A percentile compares a stretch with the other conserved stretches of the same genome.
phyloP scores from a whole-genome alignment of 2,888 invertebrate species.

The Agrochola macilenta region DNA sequence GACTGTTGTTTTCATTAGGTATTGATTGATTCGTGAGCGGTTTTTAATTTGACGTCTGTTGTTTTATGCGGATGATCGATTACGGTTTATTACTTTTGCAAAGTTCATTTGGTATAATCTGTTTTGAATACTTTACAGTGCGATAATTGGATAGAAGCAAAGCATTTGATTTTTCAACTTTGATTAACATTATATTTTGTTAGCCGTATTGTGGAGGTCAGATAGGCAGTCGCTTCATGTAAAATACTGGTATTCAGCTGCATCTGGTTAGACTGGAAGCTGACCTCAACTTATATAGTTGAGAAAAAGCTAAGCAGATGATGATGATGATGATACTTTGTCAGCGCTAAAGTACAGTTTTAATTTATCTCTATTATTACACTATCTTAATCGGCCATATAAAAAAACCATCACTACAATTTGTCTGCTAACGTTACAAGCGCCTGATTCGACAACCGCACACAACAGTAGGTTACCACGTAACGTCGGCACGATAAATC shows the following conservation, averaged over 20 bases:
- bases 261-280: neutral
- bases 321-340: neutral
- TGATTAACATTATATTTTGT: neutral
- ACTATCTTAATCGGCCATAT: neutral
- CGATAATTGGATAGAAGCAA: neutral
- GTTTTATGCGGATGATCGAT: neutral
- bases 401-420: neutral
- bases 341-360: neutral
- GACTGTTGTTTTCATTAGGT: neutral
- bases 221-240: no score
- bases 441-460: slow-evolving; percentile 71
- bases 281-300: neutral
- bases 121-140: neutral
- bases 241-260: neutral
- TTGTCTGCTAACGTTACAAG: slow-evolving; percentile 73
- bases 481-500: slow-evolving; percentile 86
- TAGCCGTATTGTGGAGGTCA: neutral
- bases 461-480: slow-evolving; percentile 75
- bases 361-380: neutral
- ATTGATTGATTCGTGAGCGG: neutral
- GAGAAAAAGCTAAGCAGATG: neutral
- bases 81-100: neutral
- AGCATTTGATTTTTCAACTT: neutral
- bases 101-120: neutral
- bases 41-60: neutral